Conservation (phyloP, 2,888 invertebrate species). For the Hetaerina titia region DNA sequence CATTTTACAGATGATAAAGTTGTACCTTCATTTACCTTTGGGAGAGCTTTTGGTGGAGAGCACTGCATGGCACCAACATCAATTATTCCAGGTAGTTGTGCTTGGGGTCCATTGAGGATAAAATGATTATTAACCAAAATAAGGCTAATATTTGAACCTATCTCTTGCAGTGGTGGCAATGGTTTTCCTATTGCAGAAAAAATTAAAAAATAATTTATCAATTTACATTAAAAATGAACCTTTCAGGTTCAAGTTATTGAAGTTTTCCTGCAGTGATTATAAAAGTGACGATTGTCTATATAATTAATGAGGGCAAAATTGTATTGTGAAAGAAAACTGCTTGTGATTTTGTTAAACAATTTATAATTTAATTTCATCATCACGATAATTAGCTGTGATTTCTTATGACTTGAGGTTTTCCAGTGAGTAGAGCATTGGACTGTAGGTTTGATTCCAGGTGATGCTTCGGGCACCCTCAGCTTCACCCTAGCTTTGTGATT, state of each 20-base stretch:
- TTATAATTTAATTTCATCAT: too few relatives aligned
- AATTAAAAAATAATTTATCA: neutral
- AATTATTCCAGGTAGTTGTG: conserved; percentile 76
- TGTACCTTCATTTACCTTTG: conserved; percentile 74
- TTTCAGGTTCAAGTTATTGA: too few relatives aligned
- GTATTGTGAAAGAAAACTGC: too few relatives aligned
- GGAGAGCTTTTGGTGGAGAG: conserved; percentile 75
- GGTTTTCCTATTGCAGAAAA: neutral
- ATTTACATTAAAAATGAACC: neutral
- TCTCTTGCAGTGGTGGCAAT: conserved; percentile 74
- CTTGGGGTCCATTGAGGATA: conserved; percentile 73
- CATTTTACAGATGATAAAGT: neutral
- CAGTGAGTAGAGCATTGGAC: too few relatives aligned
- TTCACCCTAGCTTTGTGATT: too few relatives aligned
- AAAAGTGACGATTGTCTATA: too few relatives aligned
- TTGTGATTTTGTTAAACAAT: too few relatives aligned
- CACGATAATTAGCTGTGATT: too few relatives aligned
- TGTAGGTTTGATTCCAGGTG: too few relatives aligned
- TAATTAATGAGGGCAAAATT: too few relatives aligned
- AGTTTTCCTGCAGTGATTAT: neutral
- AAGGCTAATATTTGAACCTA: conserved; percentile 78
- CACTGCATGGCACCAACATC: conserved; percentile 77
- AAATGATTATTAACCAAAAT: conserved; percentile 76
- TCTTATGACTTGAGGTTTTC: too few relatives aligned
- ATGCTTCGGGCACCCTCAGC: too few relatives aligned